Conservation (phyloP, 2,797 vertebrate genomes). For the Petrocephalus schoutedeni region DNA sequence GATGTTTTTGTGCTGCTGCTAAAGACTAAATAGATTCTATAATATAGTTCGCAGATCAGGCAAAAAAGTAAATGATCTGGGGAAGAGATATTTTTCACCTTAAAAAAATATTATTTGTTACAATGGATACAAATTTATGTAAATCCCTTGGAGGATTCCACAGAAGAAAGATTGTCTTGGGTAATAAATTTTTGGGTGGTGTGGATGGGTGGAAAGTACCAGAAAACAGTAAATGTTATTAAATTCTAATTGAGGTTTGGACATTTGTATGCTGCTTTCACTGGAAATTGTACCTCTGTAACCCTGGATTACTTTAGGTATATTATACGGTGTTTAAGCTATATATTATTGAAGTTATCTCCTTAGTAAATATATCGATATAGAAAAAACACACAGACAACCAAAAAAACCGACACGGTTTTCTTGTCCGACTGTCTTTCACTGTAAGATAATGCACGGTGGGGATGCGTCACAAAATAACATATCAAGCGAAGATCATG, state of each 20-base stretch:
- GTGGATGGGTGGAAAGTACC: background rate
- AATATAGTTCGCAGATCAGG: background rate
- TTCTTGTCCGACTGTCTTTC: background rate
- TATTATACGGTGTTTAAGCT: background rate
- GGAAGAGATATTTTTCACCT: background rate
- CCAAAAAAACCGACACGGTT: background rate
- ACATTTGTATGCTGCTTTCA: background rate
- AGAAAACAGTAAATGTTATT: background rate
- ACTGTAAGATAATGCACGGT: background rate
- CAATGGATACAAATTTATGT: background rate
- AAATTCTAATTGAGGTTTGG: background rate
- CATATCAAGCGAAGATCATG: background rate
- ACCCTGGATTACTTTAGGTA: background rate
- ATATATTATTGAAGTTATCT: background rate
- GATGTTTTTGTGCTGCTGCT: background rate
- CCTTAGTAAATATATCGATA: background rate
- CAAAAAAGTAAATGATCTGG: background rate
- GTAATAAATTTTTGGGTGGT: background rate
- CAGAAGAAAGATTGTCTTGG: background rate
- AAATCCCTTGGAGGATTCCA: background rate
- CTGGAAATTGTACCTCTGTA: background rate
- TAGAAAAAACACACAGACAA: background rate
- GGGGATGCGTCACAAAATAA: background rate
- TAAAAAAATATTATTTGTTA: background rate
- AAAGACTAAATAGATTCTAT: background rate